These are phyloP conservation scores for Saccostrea cuccullata DNA, from an alignment of 1,140 invertebrate genomes.

Conservation along the genomic window DNA sequence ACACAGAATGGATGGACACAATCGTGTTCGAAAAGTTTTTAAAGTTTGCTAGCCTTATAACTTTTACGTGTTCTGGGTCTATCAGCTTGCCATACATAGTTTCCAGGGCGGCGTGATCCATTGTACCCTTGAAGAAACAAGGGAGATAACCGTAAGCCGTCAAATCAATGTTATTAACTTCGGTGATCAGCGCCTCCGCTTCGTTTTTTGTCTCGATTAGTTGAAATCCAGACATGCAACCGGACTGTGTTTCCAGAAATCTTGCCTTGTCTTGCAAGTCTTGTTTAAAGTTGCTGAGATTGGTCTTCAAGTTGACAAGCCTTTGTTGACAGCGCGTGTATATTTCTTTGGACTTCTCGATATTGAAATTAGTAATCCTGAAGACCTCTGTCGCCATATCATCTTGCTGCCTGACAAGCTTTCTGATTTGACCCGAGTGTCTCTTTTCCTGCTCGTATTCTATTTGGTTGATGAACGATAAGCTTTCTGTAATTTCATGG, in stretches of 20 bases:
- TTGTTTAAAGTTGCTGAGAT: constrained; percentile 8
- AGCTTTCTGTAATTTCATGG: not conserved
- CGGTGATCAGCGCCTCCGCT: not conserved
- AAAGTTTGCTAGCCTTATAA: not conserved
- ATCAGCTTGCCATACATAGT: not conserved
- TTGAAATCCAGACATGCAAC: constrained; percentile 4
- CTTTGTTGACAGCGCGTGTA: constrained; percentile 7
- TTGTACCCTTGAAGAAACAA: not conserved
- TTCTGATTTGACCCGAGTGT: constrained; percentile 2
- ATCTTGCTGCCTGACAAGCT: not conserved
- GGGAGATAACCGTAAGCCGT: not conserved
- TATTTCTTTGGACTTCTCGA: constrained; percentile 23
- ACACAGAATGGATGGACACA: constrained; percentile 4
- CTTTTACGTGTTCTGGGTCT: not conserved
- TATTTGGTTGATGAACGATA: not conserved
- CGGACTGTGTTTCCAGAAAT: constrained; percentile 2
- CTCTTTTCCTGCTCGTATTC: constrained; percentile 20
- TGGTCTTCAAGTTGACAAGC: not conserved
- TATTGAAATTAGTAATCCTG: constrained; percentile 2
- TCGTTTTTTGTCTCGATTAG: constrained; percentile 6
- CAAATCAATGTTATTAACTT: constrained; percentile 12
- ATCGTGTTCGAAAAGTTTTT: constrained; percentile 29
- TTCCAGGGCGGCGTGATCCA: not conserved
- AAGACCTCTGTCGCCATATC: not conserved
- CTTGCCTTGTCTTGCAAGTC: not conserved